Conservation (phyloP, 2,888 invertebrate species). For the Bombylius major region DNA sequence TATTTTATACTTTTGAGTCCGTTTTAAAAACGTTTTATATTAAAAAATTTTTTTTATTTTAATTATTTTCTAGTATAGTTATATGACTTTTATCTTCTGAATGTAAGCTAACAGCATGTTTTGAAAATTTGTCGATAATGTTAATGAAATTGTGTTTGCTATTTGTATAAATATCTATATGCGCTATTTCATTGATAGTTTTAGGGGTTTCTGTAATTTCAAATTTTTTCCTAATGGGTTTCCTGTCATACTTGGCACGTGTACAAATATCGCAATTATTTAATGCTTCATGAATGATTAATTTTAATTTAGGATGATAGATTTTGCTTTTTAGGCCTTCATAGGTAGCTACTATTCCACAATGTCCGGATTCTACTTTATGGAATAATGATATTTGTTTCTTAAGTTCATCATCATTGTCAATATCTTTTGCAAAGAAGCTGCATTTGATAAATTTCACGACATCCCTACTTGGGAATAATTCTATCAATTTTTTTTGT, state of each 20-base stretch:
- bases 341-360: too few relatives aligned
- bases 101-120: not conserved
- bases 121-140: constrained; percentile 1
- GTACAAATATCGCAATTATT: not conserved
- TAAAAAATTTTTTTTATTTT: too few relatives aligned
- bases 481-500: not conserved
- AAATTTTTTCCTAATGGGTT: not conserved
- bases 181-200: not conserved
- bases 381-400: too few relatives aligned
- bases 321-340: too few relatives aligned
- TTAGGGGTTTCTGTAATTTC: not conserved
- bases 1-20: too few relatives aligned
- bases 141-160: constrained; percentile 1
- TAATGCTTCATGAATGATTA: not conserved
- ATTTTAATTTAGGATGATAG: not conserved
- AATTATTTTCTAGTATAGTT: not conserved
- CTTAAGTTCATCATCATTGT: too few relatives aligned
- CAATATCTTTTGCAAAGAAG: too few relatives aligned
- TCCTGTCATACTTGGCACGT: not conserved
- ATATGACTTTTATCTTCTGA: not conserved
- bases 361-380: too few relatives aligned
- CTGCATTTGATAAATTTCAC: not conserved
- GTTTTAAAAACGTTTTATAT: too few relatives aligned
- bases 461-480: not conserved
- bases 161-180: not conserved